A percentile compares a stretch with the other conserved stretches of the same genome.
These are phyloP conservation scores for Amphimallon solstitiale DNA, from an alignment of 2,888 invertebrate genomes.

Conservation along the genomic window DNA sequence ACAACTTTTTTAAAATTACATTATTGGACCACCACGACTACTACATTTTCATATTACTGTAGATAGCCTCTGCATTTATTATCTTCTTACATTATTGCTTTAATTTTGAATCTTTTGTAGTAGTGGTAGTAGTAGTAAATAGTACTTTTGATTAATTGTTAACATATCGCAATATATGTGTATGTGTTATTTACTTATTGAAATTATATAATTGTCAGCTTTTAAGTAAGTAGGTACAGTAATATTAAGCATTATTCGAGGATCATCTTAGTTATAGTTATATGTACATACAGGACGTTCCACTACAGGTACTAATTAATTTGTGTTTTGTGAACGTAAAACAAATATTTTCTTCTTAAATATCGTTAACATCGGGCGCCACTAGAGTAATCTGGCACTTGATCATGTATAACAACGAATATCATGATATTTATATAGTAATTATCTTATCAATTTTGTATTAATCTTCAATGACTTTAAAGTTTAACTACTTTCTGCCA, in stretches of 20 bases:
- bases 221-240: no score
- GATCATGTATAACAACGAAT: no score
- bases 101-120: neutral
- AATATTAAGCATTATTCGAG: neutral
- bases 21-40: neutral
- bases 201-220: neutral
- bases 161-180: neutral
- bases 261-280: neutral
- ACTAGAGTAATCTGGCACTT: no score
- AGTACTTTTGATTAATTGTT: neutral
- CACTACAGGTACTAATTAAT: conserved; percentile 10
- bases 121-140: neutral
- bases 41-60: neutral
- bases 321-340: no score
- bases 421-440: no score
- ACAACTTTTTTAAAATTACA: conserved; percentile 26
- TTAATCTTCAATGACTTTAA: no score
- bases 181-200: neutral
- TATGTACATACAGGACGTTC: conserved; percentile 16
- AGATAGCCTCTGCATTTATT: neutral
- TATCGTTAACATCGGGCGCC: no score
- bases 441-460: no score
- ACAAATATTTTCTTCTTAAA: no score
- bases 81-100: neutral
- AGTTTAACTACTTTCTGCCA: no score